Percentiles rank a stretch among this genome's conserved stretches.
Conservation (phyloP, 2,797 vertebrate species). For the Botia almorhae region DNA sequence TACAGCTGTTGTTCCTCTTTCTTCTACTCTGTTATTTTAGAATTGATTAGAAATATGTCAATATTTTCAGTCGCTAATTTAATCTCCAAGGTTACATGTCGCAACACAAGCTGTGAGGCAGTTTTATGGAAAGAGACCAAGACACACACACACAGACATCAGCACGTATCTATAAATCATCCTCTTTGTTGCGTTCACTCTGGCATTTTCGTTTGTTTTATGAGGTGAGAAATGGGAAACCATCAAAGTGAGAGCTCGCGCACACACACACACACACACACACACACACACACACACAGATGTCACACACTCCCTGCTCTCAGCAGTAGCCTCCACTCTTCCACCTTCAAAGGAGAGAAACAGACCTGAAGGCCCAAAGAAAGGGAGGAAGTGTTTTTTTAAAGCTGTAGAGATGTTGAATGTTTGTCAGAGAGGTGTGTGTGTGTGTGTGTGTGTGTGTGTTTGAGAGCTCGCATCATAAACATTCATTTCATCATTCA, state of each 20-base stretch:
- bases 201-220: conserved; percentile 54
- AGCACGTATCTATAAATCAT: conserved; percentile 42
- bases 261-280: conserved; percentile 20
- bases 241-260: conserved; percentile 24
- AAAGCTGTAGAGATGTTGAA: neutral
- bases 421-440: neutral
- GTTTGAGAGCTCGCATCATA: neutral
- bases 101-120: conserved; percentile 22
- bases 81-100: conserved; percentile 52
- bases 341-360: conserved; percentile 33
- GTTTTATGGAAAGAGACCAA: conserved; percentile 47
- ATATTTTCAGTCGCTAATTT: conserved; percentile 48
- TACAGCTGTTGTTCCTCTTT: neutral
- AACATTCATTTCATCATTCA: neutral
- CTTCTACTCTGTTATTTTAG: conserved; percentile 9
- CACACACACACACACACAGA: conserved; percentile 9
- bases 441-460: neutral
- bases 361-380: neutral
- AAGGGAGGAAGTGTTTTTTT: neutral
- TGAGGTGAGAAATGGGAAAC: conserved; percentile 45
- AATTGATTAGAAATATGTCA: conserved; percentile 34
- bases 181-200: conserved; percentile 34
- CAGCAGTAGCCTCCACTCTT: conserved; percentile 25
- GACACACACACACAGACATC: conserved; percentile 40
- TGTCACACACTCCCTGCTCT: conserved; percentile 17